Evolutionary conservation across 2,888 invertebrate species (phyloP).

Genomic region (Diaprepes abbreviatus): DNA sequence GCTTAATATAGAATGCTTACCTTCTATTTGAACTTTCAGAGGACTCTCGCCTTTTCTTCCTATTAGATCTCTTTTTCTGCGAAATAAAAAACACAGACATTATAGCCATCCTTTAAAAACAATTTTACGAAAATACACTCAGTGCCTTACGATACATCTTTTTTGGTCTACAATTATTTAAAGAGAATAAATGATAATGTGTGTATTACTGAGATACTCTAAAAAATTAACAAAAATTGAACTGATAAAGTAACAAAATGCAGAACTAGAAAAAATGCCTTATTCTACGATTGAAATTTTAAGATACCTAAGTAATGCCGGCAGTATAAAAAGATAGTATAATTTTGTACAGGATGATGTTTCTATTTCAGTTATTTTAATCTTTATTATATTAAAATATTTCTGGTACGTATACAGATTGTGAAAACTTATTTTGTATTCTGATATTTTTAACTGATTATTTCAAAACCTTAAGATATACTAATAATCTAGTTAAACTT

Average conservation of each 20-base stretch:
- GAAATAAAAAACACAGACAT: conserved; percentile 7
- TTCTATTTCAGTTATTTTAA: too few species aligned
- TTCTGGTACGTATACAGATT: conserved; percentile 2
- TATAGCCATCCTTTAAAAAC: not conserved
- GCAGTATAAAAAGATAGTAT: not conserved
- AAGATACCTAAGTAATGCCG: not conserved
- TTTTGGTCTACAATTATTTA: conserved; percentile 7
- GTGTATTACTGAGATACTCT: not conserved
- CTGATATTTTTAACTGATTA: too few species aligned
- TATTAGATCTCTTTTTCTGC: conserved; percentile 63
- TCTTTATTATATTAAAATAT: too few species aligned
- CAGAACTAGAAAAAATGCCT: conserved; percentile 15
- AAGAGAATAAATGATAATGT: not conserved
- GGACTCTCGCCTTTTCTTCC: conserved; percentile 72
- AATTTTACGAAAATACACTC: conserved; percentile 3
- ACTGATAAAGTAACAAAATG: conserved; percentile 4
- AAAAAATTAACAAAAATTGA: not conserved
- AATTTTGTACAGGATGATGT: conserved; percentile 6
- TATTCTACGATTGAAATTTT: not conserved
- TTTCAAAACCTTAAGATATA: too few species aligned
- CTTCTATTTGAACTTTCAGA: conserved; percentile 72
- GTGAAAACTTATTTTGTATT: too few species aligned
- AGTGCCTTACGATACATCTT: conserved; percentile 15
- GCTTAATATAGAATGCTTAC: conserved; percentile 67
- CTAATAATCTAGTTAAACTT: too few species aligned